Base-by-base conservation (phyloP, 2,797 vertebrate genomes). In the Sparus aurata region DNA sequence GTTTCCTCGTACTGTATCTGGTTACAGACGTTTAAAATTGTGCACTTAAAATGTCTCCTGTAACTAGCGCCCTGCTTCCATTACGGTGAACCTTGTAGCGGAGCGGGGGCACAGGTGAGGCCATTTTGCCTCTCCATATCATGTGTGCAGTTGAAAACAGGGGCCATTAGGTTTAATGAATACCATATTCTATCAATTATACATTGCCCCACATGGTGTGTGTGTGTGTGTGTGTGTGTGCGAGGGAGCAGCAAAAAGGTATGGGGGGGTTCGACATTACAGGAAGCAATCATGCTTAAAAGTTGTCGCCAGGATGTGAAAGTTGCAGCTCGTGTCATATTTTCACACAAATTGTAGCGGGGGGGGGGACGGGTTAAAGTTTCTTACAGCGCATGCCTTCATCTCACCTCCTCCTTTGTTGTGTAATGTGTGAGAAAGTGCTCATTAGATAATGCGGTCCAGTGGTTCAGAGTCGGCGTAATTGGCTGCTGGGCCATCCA, bases 151-250 rank as follows among this genome's bases (percentile, higher is more conserved):
- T 86, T 81, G 59, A 88, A 88, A 92, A 85, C 60, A 88, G 87
- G 82, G 25, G 50, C 79, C 77, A 87, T 93, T 91, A 92, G 65
- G 34, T 89, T 79, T 92, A 95, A 96, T 94, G 91, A 92, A 91
- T 64, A 87, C 89, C 94, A 94, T 90, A 92, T 94, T 94, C 90
- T 66, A 91, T 89, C 89, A 93, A 90, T 94, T 93, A 92, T 74
- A 72, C 76, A 77, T 69, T 58, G 57, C 52, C 17, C 49, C 43
- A 2, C 64, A 23, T 54, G 61, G 52, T 67, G n/a, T 62, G 65
- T 80, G 74, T 45, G 34, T 82, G 53, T 45, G 34, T 82, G 53
- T 27, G 27, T 27, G 27, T 27, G 27, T 23, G 17, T 73, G 70
- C 27, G 27, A 68, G 67, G 65, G 69, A n/a, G 18, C 58, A 69